Evolutionary conservation across 1,140 invertebrate species (phyloP), one percentile per base, ranked within the genome.

Genomic region (Hesperophylax magnus): DNA sequence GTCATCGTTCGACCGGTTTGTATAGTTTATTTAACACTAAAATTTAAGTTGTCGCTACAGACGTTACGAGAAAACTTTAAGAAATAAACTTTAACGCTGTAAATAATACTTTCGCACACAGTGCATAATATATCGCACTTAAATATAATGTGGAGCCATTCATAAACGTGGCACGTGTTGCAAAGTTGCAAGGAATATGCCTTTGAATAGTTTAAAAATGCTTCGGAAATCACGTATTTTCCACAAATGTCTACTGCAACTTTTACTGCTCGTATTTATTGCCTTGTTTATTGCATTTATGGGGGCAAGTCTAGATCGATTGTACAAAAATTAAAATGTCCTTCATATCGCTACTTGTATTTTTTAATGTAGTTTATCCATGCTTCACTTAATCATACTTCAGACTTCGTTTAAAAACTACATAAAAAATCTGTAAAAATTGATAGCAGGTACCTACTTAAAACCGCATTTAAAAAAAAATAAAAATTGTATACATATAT

Each of bases 121-220:
- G 58, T 24, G 58, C 18, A 61, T 61, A 61, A 24, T 61, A 61
- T 24, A 61, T 61, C 15, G 58, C 58, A 61, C 14, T 61, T 20
- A 61, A 61, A 61, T 61, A 24, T 24, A 61, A 61, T 11, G 20
- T 61, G 58, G 20, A 61, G 15, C 58, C 9, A 61, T 61, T 61
- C 58, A 61, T 61, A 61, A 61, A 61, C 24, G 58, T 61, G 58
- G 58, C 24, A 61, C 58, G 58, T 61, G 58, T 61, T 24, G n/a
- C 54, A n/a, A 20, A 20, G 17, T 17, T n/a, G 20, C 18, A 61
- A 14, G 58, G 58, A 20, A 24, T 47, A 24, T 24, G 58, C 18
- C 24, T 60, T 11, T 61, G 24, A 61, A 61, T 15, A 20, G 58
- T 61, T 60, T 61, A 61, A 61, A 61, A 61, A 1, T 61, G 8